phyloP scores from a whole-genome alignment of 53 echinoderm and acorn worm genomes.

The Luidia sarsii region DNA sequence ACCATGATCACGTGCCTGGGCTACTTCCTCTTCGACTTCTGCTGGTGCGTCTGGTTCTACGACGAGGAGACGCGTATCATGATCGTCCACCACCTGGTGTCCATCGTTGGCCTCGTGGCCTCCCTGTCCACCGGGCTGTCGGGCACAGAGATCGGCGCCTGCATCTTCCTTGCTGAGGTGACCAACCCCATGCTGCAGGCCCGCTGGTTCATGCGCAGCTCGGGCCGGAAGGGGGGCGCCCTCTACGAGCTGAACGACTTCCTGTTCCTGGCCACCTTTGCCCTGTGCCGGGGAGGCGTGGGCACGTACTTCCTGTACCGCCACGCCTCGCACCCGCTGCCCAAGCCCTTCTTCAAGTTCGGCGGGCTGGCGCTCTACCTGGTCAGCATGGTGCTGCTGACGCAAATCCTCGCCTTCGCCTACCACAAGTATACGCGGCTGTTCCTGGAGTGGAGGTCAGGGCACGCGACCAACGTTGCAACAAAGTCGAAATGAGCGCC shows the following conservation, averaged over 20 bases:
- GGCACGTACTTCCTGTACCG: constrained; percentile 61
- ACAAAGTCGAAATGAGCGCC: neutral
- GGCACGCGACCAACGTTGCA: neutral
- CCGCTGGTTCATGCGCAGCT: constrained; percentile 63
- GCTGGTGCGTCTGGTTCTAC: constrained; percentile 9
- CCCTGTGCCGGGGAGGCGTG: constrained; percentile 58
- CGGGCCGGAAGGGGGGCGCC: constrained; percentile 40
- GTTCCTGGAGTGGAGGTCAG: neutral
- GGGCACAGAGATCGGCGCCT: constrained; percentile 65
- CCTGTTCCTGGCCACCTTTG: constrained; percentile 63
- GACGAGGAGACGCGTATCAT: constrained; percentile 13
- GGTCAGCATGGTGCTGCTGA: constrained; percentile 70
- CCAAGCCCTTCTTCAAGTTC: constrained; percentile 40
- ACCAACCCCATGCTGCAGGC: constrained; percentile 76
- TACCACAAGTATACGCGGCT: neutral
- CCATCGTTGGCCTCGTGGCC: constrained; percentile 17
- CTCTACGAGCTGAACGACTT: constrained; percentile 74
- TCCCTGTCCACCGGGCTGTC: constrained; percentile 49
- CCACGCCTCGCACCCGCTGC: constrained; percentile 52
- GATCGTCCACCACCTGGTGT: constrained; percentile 47
- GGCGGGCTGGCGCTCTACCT: constrained; percentile 59
- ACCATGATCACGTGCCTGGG: constrained; percentile 22
- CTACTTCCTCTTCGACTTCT: constrained; percentile 50
- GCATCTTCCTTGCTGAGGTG: constrained; percentile 74
- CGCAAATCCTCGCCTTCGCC: constrained; percentile 2